Evolutionary conservation across 2,888 invertebrate species (phyloP), one percentile per base, ranked within the genome.

Genomic region (Aphidoletes aphidimyza): DNA sequence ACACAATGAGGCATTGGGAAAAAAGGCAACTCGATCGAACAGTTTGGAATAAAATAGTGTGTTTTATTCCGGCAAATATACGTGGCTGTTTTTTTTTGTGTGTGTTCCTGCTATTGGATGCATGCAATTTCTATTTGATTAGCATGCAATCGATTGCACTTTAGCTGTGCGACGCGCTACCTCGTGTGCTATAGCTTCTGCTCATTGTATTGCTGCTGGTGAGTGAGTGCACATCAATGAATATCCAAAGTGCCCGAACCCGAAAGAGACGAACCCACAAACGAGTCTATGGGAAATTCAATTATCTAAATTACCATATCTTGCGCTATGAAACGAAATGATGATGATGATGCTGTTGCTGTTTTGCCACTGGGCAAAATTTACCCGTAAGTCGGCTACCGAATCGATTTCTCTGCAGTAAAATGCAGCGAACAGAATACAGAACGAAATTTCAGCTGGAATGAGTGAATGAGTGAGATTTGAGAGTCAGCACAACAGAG

Each of bases 261-360:
- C n/a, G n/a, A n/a, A n/a, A n/a, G n/a, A n/a, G 37, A 9, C n/a
- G 37, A 69, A 37, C 81, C 36, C 37, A 81, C 81, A 37, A 81
- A 81, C 37, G 37, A 81, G 37, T 37, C 81, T 81, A 37, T 81
- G 81, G 81, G 81, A 81, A 81, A 81, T 81, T 81, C 81, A 81
- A 81, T 81, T 81, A 81, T 81, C 81, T 81, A 81, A 81, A 81
- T 81, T 81, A 37, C 37, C 81, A 81, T 81, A 81, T 81, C 81
- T 81, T 22, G n/a, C 6, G 36, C 11, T 81, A 37, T 37, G n/a
- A 81, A 81, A 11, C 8, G 37, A 81, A 81, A n/a, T n/a, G 37
- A 81, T 81, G 81, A n/a, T n/a, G 37, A 81, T 81, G 81, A 37
- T 81, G 81, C 81, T 11, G 37, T 81, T 36, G 37, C 37, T 19